Evolutionary conservation across 2,888 invertebrate genomes (phyloP).

Genomic region (Chouioia cunea): DNA sequence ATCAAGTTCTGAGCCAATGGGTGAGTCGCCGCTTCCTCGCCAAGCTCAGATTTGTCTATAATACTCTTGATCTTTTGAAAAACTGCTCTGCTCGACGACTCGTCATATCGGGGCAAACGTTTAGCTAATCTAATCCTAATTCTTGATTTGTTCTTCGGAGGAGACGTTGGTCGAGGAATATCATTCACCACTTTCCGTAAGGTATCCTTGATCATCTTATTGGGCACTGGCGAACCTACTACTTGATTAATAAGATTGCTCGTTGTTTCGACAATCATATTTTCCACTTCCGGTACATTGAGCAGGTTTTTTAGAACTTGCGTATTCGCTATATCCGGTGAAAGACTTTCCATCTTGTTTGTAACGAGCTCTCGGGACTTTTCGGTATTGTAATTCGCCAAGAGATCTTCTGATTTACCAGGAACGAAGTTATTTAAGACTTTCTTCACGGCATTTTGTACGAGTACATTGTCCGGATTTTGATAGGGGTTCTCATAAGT

Average conservation of each 20-base stretch:
- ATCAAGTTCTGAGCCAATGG: conserved; percentile 56
- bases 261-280: conserved; percentile 50
- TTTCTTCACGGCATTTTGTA: conserved; percentile 51
- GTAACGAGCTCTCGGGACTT: conserved; percentile 39
- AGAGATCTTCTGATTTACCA: conserved; percentile 29
- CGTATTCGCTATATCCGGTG: conserved; percentile 50
- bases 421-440: conserved; percentile 56
- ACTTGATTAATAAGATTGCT: conserved; percentile 48
- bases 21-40: conserved; percentile 45
- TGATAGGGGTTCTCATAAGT: not conserved
- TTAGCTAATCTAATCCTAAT: not conserved
- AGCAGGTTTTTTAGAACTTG: conserved; percentile 55
- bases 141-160: not conserved
- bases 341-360: conserved; percentile 42
- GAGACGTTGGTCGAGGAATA: conserved; percentile 20
- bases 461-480: not conserved
- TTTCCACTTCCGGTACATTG: conserved; percentile 52
- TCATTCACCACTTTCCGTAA: conserved; percentile 14
- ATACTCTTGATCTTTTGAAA: conserved; percentile 43
- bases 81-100: conserved; percentile 15
- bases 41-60: conserved; percentile 49
- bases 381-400: conserved; percentile 21
- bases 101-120: not conserved
- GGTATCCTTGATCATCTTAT: conserved; percentile 23
- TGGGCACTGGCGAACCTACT: not conserved